Conservation (phyloP, 2,797 vertebrate genomes). For the Euthynnus affinis region DNA sequence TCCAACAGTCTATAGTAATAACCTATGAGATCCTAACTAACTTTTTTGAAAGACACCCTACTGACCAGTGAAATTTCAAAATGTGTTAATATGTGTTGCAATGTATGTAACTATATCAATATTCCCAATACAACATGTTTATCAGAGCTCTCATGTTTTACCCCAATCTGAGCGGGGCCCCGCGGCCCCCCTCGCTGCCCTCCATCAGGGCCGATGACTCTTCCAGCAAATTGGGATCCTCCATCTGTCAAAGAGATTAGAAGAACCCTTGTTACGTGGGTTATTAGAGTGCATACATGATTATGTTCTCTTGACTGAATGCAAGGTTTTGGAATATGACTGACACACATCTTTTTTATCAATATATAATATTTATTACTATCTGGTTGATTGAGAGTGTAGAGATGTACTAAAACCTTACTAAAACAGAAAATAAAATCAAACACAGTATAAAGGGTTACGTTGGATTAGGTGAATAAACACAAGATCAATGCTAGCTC, state of each 20-base stretch:
- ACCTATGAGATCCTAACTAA: too few species aligned
- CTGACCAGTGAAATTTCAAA: background rate
- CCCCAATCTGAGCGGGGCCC: slow-evolving; percentile 96
- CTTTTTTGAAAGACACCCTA: too few species aligned
- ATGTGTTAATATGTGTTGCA: background rate
- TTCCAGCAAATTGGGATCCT: slow-evolving; percentile 98
- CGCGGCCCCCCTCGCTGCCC: slow-evolving; percentile 94
- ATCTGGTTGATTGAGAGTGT: background rate
- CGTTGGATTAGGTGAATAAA: background rate
- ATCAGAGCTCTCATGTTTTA: slow-evolving; percentile 62
- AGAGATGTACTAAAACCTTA: background rate
- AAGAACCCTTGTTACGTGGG: slow-evolving; percentile 69
- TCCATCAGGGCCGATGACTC: slow-evolving; percentile 97
- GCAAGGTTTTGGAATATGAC: background rate
- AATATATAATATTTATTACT: too few species aligned
- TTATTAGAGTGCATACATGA: slow-evolving; percentile 50
- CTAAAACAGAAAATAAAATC: background rate
- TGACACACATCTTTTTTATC: background rate
- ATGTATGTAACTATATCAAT: background rate
- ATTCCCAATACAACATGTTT: background rate
- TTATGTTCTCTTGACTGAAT: background rate
- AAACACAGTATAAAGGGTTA: background rate
- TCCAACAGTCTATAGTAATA: too few species aligned
- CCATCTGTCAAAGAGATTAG: slow-evolving; percentile 91
- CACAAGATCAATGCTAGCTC: background rate